Percentiles rank a stretch among this genome's conserved stretches.
Evolutionary conservation across 2,797 vertebrate genomes (phyloP).

Genomic region (Myripristis murdjan): DNA sequence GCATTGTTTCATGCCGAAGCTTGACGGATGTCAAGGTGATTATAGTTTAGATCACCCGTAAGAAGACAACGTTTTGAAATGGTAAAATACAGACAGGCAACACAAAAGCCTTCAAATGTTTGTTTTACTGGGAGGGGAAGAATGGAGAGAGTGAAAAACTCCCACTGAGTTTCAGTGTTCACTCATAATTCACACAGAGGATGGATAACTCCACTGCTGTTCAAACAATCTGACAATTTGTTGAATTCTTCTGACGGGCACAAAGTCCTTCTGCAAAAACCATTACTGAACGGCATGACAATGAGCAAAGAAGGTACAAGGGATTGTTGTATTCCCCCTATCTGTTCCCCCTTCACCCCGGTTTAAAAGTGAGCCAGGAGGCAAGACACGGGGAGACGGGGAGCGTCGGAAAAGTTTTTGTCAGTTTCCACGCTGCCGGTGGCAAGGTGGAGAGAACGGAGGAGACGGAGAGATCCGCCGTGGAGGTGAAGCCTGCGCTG

Average conservation of each 20-base stretch:
- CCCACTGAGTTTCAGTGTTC: slow-evolving; percentile 72
- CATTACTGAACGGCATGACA: slow-evolving; percentile 52
- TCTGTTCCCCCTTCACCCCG: slow-evolving; percentile 37
- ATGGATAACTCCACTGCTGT: slow-evolving; percentile 71
- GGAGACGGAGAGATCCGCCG: background rate
- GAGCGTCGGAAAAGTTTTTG: slow-evolving; percentile 40
- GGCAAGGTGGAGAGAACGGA: background rate
- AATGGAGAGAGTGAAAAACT: slow-evolving; percentile 64
- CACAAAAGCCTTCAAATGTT: slow-evolving; percentile 86
- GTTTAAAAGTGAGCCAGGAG: slow-evolving; percentile 42
- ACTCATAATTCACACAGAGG: slow-evolving; percentile 68
- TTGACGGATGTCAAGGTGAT: slow-evolving; percentile 88
- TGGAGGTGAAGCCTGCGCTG: background rate
- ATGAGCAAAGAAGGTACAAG: slow-evolving; percentile 26
- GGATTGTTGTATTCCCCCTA: slow-evolving; percentile 30
- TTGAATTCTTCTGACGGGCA: slow-evolving; percentile 64
- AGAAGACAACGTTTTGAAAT: slow-evolving; percentile 84
- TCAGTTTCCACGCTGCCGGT: slow-evolving; percentile 22
- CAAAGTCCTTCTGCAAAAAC: slow-evolving; percentile 57
- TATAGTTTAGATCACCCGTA: slow-evolving; percentile 84
- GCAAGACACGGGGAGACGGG: background rate
- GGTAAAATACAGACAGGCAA: slow-evolving; percentile 83
- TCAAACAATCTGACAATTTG: slow-evolving; percentile 80
- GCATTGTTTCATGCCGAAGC: slow-evolving; percentile 87
- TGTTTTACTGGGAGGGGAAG: slow-evolving; percentile 81